Evolutionary conservation across 1,140 invertebrate species (phyloP).

Genomic region (Steinernema feltiae): DNA sequence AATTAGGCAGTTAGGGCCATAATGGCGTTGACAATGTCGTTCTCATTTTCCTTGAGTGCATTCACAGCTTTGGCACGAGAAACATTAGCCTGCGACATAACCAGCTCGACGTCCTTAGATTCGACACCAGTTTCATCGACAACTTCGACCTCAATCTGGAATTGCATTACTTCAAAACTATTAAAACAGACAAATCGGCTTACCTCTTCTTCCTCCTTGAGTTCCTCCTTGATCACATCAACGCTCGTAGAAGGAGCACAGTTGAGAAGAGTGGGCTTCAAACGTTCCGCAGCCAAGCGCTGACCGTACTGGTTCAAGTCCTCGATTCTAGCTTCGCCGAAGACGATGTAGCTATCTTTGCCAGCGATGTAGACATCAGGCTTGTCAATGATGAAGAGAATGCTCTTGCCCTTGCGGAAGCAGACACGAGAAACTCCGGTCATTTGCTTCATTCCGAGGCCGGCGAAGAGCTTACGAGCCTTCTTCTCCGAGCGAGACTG

Average conservation of each 20-base stretch:
- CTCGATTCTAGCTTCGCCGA: slow-evolving; percentile 98
- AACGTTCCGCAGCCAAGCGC: slow-evolving; percentile 91
- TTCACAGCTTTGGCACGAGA: slow-evolving; percentile 81
- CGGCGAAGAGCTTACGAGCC: not conserved
- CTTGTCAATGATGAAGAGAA: slow-evolving; percentile 94
- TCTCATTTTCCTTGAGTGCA: slow-evolving; percentile 88
- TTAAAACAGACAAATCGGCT: too few relatives aligned
- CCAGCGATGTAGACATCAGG: slow-evolving; percentile 80
- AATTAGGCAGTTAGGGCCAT: slow-evolving; percentile 60
- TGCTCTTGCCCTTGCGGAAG: slow-evolving; percentile 95
- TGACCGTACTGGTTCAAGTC: slow-evolving; percentile 95
- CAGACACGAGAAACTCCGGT: slow-evolving; percentile 68
- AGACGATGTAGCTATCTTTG: slow-evolving; percentile 95
- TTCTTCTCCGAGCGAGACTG: slow-evolving; percentile 7
- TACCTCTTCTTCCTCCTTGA: too few relatives aligned
- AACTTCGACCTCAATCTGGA: not conserved
- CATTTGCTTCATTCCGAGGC: not conserved
- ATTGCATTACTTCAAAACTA: too few relatives aligned
- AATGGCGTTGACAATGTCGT: slow-evolving; percentile 83
- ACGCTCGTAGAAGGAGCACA: not conserved
- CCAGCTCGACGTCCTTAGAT: slow-evolving; percentile 93
- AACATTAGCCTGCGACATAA: slow-evolving; percentile 92
- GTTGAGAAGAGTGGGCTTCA: slow-evolving; percentile 67
- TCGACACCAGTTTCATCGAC: slow-evolving; percentile 89
- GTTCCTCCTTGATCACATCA: not conserved